phyloP scores from a whole-genome alignment of 2,888 invertebrate species.

The Ypsolopha scabrella region DNA sequence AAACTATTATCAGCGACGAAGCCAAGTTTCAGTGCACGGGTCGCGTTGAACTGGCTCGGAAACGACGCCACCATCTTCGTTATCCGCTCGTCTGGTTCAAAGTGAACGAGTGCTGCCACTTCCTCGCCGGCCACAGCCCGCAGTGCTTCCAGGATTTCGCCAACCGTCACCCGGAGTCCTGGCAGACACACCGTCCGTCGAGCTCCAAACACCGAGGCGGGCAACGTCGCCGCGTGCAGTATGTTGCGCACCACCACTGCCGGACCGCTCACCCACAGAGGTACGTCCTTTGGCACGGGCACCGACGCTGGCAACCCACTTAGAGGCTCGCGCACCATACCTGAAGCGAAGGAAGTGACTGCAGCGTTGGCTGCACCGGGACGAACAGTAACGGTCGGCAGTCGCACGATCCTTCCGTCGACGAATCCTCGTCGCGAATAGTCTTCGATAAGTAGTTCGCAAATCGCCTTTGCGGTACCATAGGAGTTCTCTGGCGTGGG shows the following conservation, averaged over 20 bases:
- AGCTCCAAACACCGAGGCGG: constrained; percentile 21
- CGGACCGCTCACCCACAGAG: constrained; percentile 46
- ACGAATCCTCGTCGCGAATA: constrained; percentile 46
- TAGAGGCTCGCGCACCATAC: constrained; percentile 48
- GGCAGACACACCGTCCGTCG: constrained; percentile 42
- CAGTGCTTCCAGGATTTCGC: constrained; percentile 36
- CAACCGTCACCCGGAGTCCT: constrained; percentile 36
- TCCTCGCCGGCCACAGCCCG: constrained; percentile 31
- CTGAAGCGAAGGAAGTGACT: constrained; percentile 54
- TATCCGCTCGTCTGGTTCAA: constrained; percentile 26
- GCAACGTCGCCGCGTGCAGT: constrained; percentile 29
- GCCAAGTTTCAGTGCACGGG: constrained; percentile 36
- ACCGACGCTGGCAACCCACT: constrained; percentile 26
- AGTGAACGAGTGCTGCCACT: constrained; percentile 29
- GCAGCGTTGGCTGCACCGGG: constrained; percentile 45
- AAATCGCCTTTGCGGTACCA: constrained; percentile 48
- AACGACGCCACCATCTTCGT: constrained; percentile 36
- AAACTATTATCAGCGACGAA: constrained; percentile 36
- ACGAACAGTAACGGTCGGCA: constrained; percentile 53
- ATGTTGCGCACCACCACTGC: constrained; percentile 35
- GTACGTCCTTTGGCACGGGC: constrained; percentile 34
- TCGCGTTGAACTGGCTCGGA: constrained; percentile 37
- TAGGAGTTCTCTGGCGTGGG: constrained; percentile 46
- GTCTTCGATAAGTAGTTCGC: constrained; percentile 47
- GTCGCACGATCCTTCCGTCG: constrained; percentile 38